phyloP scores from a whole-genome alignment of 2,113 vertebrate species.

The Ailurus styani region DNA sequence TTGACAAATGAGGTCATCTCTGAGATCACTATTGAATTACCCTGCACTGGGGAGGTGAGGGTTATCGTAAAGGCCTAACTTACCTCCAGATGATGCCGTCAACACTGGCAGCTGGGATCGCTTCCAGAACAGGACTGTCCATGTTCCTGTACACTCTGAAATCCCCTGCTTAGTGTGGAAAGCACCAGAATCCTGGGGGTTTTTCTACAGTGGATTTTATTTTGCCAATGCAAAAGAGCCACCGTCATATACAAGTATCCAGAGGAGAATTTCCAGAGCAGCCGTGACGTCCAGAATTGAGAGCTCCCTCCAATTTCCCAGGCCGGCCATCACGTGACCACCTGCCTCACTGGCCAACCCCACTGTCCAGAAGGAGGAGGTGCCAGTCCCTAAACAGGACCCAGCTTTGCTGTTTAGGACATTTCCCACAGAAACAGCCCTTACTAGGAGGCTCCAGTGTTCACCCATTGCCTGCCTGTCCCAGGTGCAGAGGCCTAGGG shows the following conservation, averaged over 20 bases:
- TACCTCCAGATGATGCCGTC: background rate
- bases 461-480: background rate
- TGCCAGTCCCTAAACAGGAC: accelerated
- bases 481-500: accelerated
- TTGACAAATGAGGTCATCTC: background rate
- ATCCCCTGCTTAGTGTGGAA: slow-evolving; percentile 33
- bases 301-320: accelerated
- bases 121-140: background rate
- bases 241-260: background rate
- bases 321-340: accelerated
- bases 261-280: background rate
- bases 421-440: background rate
- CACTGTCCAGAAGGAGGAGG: background rate
- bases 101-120: accelerated
- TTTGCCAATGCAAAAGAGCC: background rate
- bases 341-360: accelerated
- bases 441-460: background rate
- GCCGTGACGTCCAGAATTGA: accelerated
- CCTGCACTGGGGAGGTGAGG: accelerated
- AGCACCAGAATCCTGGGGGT: slow-evolving; percentile 46
- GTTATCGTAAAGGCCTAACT: background rate
- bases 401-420: accelerated
- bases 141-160: background rate
- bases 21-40: background rate
- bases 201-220: slow-evolving; percentile 18